A percentile compares a stretch with the other conserved stretches of the same genome.
Evolutionary conservation across 2,113 vertebrate species (phyloP).

Genomic region (Holacanthus passer): DNA sequence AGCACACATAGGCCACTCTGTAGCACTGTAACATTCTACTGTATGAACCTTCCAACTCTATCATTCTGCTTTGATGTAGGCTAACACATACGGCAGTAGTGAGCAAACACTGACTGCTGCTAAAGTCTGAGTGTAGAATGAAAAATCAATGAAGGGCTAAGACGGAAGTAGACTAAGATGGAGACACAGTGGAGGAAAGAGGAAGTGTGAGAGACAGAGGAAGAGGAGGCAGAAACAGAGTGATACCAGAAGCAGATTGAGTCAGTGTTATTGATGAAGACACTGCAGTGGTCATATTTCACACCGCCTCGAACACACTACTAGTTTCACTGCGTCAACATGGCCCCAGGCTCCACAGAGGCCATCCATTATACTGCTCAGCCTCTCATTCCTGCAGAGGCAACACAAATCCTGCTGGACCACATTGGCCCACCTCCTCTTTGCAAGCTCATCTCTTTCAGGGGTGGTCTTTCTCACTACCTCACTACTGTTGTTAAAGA

Average conservation of each 20-base stretch:
- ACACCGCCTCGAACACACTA: constrained; percentile 2
- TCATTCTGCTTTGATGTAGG: neutral
- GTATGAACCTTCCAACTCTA: neutral
- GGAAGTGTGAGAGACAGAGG: neutral
- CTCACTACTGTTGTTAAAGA: neutral
- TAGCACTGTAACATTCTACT: neutral
- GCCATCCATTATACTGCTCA: constrained; percentile 16
- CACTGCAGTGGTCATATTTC: constrained; percentile 69
- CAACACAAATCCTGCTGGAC: neutral
- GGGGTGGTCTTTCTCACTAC: neutral
- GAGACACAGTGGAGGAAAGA: neutral
- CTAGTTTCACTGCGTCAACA: constrained; percentile 43
- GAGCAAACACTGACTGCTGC: neutral
- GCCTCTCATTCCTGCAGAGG: constrained; percentile 36
- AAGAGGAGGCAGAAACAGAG: neutral
- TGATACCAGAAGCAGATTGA: neutral
- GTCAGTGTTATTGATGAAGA: constrained; percentile 44
- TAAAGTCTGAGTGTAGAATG: neutral
- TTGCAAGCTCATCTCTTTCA: neutral
- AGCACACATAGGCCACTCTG: neutral
- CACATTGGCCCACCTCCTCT: neutral
- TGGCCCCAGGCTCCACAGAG: constrained; percentile 19
- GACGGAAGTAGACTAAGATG: neutral
- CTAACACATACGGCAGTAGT: neutral
- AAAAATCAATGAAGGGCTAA: constrained; percentile 19